Percentiles rank a stretch among this genome's conserved stretches.
Conservation (phyloP, 2,113 vertebrate species). For the Mobula hypostoma region DNA sequence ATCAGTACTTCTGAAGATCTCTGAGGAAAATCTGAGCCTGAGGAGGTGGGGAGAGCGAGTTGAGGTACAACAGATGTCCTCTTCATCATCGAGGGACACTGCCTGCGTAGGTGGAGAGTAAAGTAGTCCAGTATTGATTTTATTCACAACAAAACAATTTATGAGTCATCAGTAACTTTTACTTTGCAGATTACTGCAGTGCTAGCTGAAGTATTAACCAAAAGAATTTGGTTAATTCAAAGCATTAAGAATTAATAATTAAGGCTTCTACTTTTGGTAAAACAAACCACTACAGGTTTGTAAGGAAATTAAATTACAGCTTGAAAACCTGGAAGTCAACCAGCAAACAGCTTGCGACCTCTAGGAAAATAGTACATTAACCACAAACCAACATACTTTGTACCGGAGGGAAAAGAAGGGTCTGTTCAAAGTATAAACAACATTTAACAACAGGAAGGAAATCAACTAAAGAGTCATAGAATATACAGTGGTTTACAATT, state of each 20-base stretch:
- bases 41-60: no score
- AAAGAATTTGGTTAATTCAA: background rate
- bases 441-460: constrained; percentile 24
- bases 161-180: background rate
- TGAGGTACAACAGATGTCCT: background rate
- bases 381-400: background rate
- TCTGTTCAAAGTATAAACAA: constrained; percentile 7
- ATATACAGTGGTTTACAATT: constrained; percentile 1
- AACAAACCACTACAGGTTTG: background rate
- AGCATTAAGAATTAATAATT: background rate
- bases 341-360: background rate
- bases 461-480: constrained; percentile 22
- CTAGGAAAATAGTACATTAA: background rate
- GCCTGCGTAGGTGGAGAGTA: background rate
- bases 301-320: background rate
- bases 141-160: background rate
- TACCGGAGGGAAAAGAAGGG: constrained; percentile 7
- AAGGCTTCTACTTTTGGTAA: background rate
- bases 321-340: background rate
- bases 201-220: background rate
- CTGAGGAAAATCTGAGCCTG: background rate
- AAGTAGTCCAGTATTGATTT: background rate
- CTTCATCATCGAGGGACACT: background rate
- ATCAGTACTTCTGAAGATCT: background rate
- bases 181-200: background rate